A percentile compares a stretch with the other conserved stretches of the same genome.
phyloP scores from a whole-genome alignment of 2,888 invertebrate species.

The Eupeodes luniger region DNA sequence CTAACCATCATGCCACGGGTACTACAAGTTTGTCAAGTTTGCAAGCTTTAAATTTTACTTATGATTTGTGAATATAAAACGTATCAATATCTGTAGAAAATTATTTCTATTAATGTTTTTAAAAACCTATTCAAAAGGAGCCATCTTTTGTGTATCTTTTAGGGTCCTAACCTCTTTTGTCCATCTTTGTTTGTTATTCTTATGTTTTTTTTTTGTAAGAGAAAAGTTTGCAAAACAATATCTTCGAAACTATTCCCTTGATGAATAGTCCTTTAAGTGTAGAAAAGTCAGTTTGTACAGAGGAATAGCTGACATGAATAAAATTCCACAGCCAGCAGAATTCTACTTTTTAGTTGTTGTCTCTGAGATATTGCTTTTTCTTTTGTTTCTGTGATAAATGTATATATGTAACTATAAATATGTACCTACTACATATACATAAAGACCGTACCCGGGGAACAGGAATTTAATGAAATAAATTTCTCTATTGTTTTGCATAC shows the following conservation, averaged over 20 bases:
- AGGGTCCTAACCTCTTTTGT: not conserved
- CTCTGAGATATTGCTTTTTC: slow-evolving; percentile 25
- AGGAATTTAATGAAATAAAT: slow-evolving; percentile 39
- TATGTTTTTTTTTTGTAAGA: not conserved
- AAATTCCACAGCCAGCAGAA: slow-evolving; percentile 2
- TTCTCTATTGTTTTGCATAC: slow-evolving; percentile 13
- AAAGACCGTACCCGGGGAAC: not conserved
- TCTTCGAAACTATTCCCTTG: slow-evolving; percentile 14
- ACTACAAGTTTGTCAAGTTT: too few relatives aligned
- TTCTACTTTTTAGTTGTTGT: not conserved
- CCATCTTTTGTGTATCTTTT: too few relatives aligned
- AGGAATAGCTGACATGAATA: slow-evolving; percentile 5
- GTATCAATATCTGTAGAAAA: too few relatives aligned
- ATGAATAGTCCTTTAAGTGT: not conserved
- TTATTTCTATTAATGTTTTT: too few relatives aligned
- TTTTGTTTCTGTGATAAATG: not conserved
- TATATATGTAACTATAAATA: not conserved
- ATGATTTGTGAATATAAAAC: too few relatives aligned
- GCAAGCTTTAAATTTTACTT: too few relatives aligned
- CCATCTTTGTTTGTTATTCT: not conserved
- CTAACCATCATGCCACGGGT: too few relatives aligned
- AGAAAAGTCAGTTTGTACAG: not conserved
- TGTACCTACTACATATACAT: not conserved
- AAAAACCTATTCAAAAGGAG: too few relatives aligned
- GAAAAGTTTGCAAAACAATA: slow-evolving; percentile 1